These are phyloP conservation scores for Zapus hudsonius DNA, from an alignment of 2,113 vertebrate species.

Conservation along the genomic window DNA sequence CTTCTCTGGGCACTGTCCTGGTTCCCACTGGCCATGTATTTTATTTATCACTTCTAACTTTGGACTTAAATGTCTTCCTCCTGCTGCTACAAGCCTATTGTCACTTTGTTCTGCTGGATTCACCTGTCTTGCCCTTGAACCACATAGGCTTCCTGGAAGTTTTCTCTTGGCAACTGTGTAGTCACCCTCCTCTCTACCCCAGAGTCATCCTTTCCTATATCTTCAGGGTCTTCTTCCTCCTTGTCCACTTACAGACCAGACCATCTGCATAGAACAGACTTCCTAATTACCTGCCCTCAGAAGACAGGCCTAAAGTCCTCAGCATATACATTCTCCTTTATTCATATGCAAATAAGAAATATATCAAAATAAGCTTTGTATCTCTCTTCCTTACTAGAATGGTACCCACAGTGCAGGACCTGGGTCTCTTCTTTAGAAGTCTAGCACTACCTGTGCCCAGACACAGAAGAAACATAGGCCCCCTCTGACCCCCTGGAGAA, in stretches of 20 bases:
- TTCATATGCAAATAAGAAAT: background rate
- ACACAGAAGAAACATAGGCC: too few species aligned
- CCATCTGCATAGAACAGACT: background rate
- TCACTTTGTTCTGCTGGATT: background rate
- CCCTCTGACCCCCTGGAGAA: background rate
- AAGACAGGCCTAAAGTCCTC: background rate
- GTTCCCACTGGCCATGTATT: background rate
- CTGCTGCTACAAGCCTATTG: background rate
- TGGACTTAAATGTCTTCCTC: background rate
- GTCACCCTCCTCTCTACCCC: background rate
- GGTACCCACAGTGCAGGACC: background rate
- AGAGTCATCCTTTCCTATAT: background rate
- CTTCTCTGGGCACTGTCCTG: background rate
- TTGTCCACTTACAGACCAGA: background rate
- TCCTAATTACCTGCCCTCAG: background rate
- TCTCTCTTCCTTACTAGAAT: too few species aligned
- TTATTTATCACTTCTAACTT: background rate
- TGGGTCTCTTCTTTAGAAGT: background rate
- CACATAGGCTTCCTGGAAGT: background rate
- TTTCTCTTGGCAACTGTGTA: background rate
- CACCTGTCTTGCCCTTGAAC: background rate
- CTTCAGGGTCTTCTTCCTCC: background rate
- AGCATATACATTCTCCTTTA: background rate
- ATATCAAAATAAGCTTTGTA: too few species aligned
- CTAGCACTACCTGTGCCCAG: background rate